phyloP scores from a whole-genome alignment of 2,797 vertebrate species.

The Clarias pachynema region DNA sequence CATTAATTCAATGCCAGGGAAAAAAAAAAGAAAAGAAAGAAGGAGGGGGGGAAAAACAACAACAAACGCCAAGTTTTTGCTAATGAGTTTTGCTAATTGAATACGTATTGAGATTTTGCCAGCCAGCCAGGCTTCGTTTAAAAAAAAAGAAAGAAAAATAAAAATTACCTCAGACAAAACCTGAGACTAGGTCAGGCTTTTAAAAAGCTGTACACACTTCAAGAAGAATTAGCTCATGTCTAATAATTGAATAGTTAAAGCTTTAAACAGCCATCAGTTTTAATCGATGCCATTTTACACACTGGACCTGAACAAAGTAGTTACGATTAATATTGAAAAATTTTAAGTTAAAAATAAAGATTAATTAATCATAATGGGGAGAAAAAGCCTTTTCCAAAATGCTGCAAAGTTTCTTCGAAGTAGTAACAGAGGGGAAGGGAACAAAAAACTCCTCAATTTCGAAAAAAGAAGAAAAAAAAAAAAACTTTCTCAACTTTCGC shows the following conservation, averaged over 20 bases:
- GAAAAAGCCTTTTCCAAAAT: not conserved
- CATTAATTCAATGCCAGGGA: slow-evolving; percentile 96
- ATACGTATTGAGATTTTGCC: slow-evolving; percentile 79
- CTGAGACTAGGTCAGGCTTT: slow-evolving; percentile 60
- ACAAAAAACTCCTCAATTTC: slow-evolving; percentile 36
- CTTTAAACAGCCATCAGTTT: slow-evolving; percentile 9
- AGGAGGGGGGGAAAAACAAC: slow-evolving; percentile 75
- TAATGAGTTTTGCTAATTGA: slow-evolving; percentile 99
- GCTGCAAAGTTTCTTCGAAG: too few species aligned
- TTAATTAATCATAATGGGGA: not conserved
- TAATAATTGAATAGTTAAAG: not conserved
- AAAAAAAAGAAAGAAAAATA: slow-evolving; percentile 39
- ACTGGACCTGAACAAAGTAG: not conserved
- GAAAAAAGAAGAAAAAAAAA: not conserved
- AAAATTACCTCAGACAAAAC: slow-evolving; percentile 43
- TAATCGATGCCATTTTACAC: not conserved
- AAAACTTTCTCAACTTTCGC: slow-evolving; percentile 31
- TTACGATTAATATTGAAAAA: not conserved
- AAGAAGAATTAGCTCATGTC: slow-evolving; percentile 58
- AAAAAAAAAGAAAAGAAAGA: slow-evolving; percentile 39
- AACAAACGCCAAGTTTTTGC: slow-evolving; percentile 98
- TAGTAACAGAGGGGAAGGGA: too few species aligned
- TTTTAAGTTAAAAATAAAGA: too few species aligned
- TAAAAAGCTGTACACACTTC: slow-evolving; percentile 60
- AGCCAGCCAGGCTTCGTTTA: slow-evolving; percentile 58